A percentile compares a stretch with the other conserved stretches of the same genome.
Evolutionary conservation across 2,797 vertebrate species (phyloP).

Genomic region (Eremophila alpestris): DNA sequence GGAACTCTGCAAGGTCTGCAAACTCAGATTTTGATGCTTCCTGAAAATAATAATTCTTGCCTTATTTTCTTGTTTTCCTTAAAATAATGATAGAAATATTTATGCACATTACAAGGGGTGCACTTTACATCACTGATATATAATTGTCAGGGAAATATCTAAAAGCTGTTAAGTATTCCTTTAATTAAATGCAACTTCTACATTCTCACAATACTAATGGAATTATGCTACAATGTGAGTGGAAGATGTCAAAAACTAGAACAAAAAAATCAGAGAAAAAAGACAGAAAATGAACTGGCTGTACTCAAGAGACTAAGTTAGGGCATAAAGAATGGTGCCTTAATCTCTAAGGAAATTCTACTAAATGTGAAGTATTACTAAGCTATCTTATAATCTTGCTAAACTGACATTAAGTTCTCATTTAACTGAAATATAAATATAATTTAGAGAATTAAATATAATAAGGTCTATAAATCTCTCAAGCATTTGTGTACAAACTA

Average conservation of each 20-base stretch:
- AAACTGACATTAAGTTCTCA: background rate
- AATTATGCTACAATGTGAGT: background rate
- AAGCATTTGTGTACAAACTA: background rate
- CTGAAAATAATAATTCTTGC: background rate
- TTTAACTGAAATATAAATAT: background rate
- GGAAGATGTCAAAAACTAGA: background rate
- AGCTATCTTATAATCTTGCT: background rate
- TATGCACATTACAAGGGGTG: background rate
- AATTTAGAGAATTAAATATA: background rate
- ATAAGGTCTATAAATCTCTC: background rate
- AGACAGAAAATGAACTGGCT: background rate
- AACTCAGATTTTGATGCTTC: background rate
- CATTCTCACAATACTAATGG: background rate
- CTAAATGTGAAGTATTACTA: background rate
- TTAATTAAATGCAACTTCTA: background rate
- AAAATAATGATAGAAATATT: background rate
- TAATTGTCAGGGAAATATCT: background rate
- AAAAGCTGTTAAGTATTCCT: background rate
- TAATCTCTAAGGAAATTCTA: background rate
- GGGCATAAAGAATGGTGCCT: background rate
- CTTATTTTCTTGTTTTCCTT: background rate
- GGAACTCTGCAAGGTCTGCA: background rate
- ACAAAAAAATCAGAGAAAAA: background rate
- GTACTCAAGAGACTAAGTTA: background rate
- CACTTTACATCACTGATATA: background rate